phyloP scores from a whole-genome alignment of 2,888 invertebrate species.

The Alloscopus bannaensis region DNA sequence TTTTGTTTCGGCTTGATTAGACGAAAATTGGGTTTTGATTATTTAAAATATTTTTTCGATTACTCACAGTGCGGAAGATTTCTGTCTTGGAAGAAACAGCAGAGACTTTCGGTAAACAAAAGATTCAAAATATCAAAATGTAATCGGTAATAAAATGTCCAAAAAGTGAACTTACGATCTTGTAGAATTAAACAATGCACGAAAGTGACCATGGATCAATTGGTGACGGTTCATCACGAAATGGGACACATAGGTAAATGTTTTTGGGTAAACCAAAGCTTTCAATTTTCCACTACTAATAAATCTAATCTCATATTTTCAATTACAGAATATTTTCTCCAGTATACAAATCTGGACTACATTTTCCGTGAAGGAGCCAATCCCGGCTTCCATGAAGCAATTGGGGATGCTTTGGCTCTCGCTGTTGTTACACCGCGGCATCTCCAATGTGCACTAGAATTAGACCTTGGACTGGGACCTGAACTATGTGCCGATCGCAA shows the following conservation, averaged over 20 bases:
- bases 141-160: background rate
- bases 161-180: background rate
- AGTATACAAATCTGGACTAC: constrained; percentile 84
- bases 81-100: constrained; percentile 67
- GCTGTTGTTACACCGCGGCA: constrained; percentile 73
- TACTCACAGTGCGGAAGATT: constrained; percentile 68
- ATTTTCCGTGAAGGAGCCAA: constrained; percentile 87
- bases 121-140: background rate
- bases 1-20: constrained; percentile 7
- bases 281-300: background rate
- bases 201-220: constrained; percentile 74
- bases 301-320: constrained; percentile 25
- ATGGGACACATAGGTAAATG: constrained; percentile 82
- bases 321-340: constrained; percentile 81
- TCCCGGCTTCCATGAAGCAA: constrained; percentile 78
- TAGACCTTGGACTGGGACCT: constrained; percentile 60
- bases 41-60: constrained; percentile 41
- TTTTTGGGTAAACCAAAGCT: constrained; percentile 13
- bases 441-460: constrained; percentile 66
- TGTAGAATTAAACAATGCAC: constrained; percentile 75
- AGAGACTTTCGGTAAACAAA: constrained; percentile 67
- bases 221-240: constrained; percentile 86
- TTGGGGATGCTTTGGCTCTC: constrained; percentile 75
- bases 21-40: background rate
- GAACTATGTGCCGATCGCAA: constrained; percentile 1